These are phyloP conservation scores for Deilephila elpenor DNA, from an alignment of 2,888 invertebrate species.

Conservation along the genomic window DNA sequence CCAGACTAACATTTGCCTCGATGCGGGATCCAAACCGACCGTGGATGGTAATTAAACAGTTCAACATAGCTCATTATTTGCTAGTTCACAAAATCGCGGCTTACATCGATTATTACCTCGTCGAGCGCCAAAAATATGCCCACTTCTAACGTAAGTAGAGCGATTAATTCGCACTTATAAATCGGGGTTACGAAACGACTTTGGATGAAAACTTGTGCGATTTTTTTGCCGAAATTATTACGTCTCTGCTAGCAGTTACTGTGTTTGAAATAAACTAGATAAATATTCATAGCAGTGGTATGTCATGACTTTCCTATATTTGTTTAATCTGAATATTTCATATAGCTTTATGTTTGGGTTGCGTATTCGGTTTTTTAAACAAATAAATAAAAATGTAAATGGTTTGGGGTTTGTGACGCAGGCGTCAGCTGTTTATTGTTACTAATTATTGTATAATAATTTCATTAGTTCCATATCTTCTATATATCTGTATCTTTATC, in stretches of 20 bases:
- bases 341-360: neutral
- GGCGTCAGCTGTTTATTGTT: neutral
- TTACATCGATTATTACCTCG: neutral
- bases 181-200: conserved; percentile 1
- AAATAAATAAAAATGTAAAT: neutral
- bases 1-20: neutral
- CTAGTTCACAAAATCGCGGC: neutral
- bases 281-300: neutral
- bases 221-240: neutral
- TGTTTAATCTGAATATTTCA: neutral
- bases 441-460: neutral
- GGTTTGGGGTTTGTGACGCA: neutral
- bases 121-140: conserved; percentile 1
- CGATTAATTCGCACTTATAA: conserved; percentile 11
- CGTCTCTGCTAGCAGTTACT: neutral
- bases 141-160: conserved; percentile 20
- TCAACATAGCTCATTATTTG: neutral
- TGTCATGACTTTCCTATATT: neutral
- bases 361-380: neutral
- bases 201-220: neutral
- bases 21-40: neutral
- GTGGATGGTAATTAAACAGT: neutral
- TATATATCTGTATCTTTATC: no score
- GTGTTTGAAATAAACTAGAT: neutral
- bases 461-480: neutral